Evolutionary conservation across 2,797 vertebrate species (phyloP), one percentile per base, ranked within the genome.

Genomic region (Rhinophrynus dorsalis): DNA sequence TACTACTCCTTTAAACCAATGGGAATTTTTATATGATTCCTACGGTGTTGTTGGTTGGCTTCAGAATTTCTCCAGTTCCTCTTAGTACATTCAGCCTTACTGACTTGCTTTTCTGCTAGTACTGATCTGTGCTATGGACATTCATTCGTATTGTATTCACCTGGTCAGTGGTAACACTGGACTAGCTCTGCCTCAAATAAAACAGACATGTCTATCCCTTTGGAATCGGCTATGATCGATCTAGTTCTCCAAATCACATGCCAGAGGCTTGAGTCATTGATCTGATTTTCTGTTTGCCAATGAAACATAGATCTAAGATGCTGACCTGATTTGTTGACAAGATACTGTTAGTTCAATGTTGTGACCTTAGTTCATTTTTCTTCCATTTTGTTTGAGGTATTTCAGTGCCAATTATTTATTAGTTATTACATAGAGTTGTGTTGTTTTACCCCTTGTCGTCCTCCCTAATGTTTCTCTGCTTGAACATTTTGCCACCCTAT

Each of bases 321-420:
- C 33, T 38, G 54, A n/a, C 32, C 54, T 37, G 6, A 23, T 21
- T 56, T 55, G 7, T n/a, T 23, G 54, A 37, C 32, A 56, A 37
- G 30, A 56, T 57, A 37, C 32, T 57, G 18, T 52, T 30, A 57
- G 33, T 38, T n/a, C 54, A 57, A 37, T 21, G 54, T 17, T 57
- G 32, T 37, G 54, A 37, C 24, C 54, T 23, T 18, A 37, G 13
- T 57, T 37, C 20, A 13, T 57, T 57, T 21, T 20, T 57, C 54
- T 37, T 38, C 6, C 33, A 18, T n/a, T n/a, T n/a, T n/a, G n/a
- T n/a, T 11, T 11, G 11, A 2, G 1, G 6, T 57, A 3, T 57
- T 38, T 55, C 11, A 57, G 32, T 18, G 12, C 11, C 23, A 12
- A 21, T 57, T 29, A 6, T 29, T 32, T 18, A 27, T 52, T 13